Evolutionary conservation across 2,797 vertebrate genomes (phyloP).

Genomic region (Pseudochirops cupreus): DNA sequence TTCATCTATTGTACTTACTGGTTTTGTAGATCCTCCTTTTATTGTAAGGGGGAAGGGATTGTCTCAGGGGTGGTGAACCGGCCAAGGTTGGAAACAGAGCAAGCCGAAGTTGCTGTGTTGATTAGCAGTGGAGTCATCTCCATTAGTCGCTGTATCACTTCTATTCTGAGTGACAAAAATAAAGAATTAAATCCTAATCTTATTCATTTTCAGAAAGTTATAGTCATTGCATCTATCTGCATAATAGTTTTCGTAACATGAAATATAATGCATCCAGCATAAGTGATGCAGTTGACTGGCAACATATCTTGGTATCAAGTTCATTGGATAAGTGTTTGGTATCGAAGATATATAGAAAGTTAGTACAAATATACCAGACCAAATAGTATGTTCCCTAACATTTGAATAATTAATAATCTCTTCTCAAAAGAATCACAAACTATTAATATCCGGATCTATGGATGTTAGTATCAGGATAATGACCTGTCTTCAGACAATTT

Average conservation of each 20-base stretch:
- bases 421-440: not conserved
- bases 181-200: not conserved
- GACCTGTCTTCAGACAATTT: not conserved
- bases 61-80: not conserved
- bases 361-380: not conserved
- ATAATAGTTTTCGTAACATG: not conserved
- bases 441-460: not conserved
- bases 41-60: not conserved
- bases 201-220: not conserved
- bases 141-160: not conserved
- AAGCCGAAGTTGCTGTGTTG: not conserved
- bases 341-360: not conserved
- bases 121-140: not conserved
- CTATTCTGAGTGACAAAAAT: not conserved
- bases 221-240: not conserved
- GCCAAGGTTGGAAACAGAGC: not conserved
- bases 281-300: not conserved
- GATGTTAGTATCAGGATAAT: not conserved
- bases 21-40: not conserved
- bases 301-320: not conserved
- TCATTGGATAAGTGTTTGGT: not conserved
- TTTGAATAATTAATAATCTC: not conserved
- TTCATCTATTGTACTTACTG: not conserved
- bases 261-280: not conserved
- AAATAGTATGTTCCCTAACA: not conserved